These are phyloP conservation scores for Rhinoraja longicauda DNA, from an alignment of 2,797 vertebrate genomes.

Conservation along the genomic window DNA sequence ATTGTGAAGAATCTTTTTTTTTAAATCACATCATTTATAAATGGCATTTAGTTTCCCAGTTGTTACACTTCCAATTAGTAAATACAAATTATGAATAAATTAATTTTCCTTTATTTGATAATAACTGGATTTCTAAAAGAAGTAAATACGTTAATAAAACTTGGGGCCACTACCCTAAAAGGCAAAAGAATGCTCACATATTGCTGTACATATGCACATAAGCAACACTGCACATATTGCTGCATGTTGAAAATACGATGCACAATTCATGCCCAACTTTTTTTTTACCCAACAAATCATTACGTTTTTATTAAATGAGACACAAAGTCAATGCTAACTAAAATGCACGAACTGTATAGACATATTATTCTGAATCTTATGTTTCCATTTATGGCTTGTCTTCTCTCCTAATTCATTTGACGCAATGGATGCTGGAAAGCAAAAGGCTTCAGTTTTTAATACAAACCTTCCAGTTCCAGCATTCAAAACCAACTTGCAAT, in stretches of 20 bases:
- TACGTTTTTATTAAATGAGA: background rate
- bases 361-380: background rate
- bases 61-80: background rate
- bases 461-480: background rate
- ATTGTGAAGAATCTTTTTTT: background rate
- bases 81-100: background rate
- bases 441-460: conserved; percentile 11
- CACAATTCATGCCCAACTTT: background rate
- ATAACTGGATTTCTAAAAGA: background rate
- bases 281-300: background rate
- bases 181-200: background rate
- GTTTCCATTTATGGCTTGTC: background rate
- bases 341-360: background rate
- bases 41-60: background rate
- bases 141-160: background rate
- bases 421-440: background rate
- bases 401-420: background rate
- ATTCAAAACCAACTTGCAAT: background rate
- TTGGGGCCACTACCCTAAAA: background rate
- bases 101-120: background rate
- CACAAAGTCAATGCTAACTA: background rate
- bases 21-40: background rate
- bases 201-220: background rate
- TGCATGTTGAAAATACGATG: background rate
- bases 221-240: background rate